Base-by-base conservation (phyloP, 1,140 invertebrate genomes). In the Drosophila busckii region DNA sequence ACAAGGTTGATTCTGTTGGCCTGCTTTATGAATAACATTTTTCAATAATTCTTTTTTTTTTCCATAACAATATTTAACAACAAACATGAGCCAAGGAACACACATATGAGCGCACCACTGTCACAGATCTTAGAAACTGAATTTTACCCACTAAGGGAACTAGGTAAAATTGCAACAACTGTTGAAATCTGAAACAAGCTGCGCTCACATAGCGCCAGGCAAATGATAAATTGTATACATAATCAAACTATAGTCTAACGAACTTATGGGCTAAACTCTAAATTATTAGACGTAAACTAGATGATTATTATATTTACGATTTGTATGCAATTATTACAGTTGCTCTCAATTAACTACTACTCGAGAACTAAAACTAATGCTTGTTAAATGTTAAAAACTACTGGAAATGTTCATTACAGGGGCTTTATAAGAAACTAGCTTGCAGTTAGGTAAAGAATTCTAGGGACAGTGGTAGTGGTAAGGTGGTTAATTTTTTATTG, bases 141-240 rank as follows among this genome's bases (percentile, higher is more conserved):
- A 80, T 76, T 76, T 67, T 55, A 76, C 71, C 71, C 68, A 71
- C 73, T 76, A 76, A 76, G 71, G 71, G 71, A 76, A 80, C 73
- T 76, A 71, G 71, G 71, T 67, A 70, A 80, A 76, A 80, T 76
- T 44, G 53, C 60, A 70, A 70, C 66, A 70, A 44, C 60, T 70
- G 67, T 70, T 64, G 59, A 44, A 44, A 60, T 40, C 73, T 52
- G 62, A 13, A 49, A 62, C 67, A 34, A 38, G 19, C 25, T 31
- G 52, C 22, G 63, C 53, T 49, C 59, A 56, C 45, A 40, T 25
- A n/a, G 16, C 9, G 55, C 10, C 34, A 54, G 42, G 6, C 6
- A 41, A 45, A 45, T 23, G 31, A 15, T 10, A 19, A 12, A 19
- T 10, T 19, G 26, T 38, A 26, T 38, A 20, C 28, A 48, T 52